A percentile compares a stretch with the other conserved stretches of the same genome.
Evolutionary conservation across 2,113 vertebrate genomes (phyloP).

Genomic region (Alexandromys fortis): DNA sequence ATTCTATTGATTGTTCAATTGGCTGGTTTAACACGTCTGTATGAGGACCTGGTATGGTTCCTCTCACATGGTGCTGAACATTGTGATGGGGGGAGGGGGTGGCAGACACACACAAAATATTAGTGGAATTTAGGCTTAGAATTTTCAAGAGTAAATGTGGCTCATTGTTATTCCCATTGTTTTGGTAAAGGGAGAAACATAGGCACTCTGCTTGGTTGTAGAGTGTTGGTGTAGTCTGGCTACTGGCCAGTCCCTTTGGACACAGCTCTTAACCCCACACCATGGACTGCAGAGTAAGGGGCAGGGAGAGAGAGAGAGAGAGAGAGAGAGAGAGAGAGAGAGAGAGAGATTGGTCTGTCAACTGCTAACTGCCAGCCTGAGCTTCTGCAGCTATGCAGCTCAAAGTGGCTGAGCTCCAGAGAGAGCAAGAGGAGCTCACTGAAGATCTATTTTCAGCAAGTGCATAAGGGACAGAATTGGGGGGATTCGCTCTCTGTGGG

Average conservation of each 20-base stretch:
- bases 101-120: not conserved
- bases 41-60: not conserved
- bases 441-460: not conserved
- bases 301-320: not conserved
- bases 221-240: not conserved
- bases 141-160: not conserved
- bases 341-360: not conserved
- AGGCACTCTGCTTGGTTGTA: not conserved
- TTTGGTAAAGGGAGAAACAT: not conserved
- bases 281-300: not conserved
- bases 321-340: not conserved
- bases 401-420: not conserved
- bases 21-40: not conserved
- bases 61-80: not conserved
- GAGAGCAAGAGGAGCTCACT: not conserved
- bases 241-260: not conserved
- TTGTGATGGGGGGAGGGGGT: not conserved
- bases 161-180: not conserved
- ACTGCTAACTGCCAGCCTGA: not conserved
- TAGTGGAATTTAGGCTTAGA: slow-evolving; percentile 17
- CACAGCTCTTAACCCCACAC: not conserved
- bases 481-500: not conserved
- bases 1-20: slow-evolving; percentile 2
- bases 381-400: not conserved
- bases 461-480: not conserved